These are phyloP conservation scores for Ridgeia piscesae DNA, from an alignment of 1,140 invertebrate genomes.

Conservation along the genomic window DNA sequence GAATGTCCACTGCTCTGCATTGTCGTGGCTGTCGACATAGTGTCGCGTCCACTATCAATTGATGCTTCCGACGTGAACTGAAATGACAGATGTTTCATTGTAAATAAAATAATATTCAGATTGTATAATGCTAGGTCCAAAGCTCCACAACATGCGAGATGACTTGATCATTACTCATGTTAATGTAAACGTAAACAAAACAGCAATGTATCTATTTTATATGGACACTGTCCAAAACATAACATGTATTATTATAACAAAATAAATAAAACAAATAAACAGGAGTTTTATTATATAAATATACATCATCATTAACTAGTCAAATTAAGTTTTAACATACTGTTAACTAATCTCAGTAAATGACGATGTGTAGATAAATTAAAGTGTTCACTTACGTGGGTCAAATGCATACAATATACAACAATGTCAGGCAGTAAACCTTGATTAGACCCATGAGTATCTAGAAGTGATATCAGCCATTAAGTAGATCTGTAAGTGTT, in stretches of 20 bases:
- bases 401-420: background rate
- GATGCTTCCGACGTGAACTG: slow-evolving; percentile 48
- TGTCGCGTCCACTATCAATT: slow-evolving; percentile 56
- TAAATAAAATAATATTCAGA: background rate
- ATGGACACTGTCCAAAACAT: too few species aligned
- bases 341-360: background rate
- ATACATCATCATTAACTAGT: background rate
- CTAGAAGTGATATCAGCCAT: background rate
- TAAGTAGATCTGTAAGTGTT: background rate
- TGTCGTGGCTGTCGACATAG: slow-evolving; percentile 42
- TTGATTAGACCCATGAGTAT: background rate
- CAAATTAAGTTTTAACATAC: background rate
- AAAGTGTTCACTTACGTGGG: background rate
- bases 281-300: background rate
- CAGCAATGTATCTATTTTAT: too few species aligned
- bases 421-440: background rate
- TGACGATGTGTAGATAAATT: background rate
- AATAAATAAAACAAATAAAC: background rate
- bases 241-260: background rate
- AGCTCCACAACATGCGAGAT: too few species aligned
- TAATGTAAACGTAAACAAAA: background rate
- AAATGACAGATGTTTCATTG: slow-evolving; percentile 12
- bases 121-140: too few species aligned
- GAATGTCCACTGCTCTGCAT: slow-evolving; percentile 5
- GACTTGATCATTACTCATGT: too few species aligned